Conservation (phyloP, 2,888 invertebrate species). For the Standfussiana lucernea region DNA sequence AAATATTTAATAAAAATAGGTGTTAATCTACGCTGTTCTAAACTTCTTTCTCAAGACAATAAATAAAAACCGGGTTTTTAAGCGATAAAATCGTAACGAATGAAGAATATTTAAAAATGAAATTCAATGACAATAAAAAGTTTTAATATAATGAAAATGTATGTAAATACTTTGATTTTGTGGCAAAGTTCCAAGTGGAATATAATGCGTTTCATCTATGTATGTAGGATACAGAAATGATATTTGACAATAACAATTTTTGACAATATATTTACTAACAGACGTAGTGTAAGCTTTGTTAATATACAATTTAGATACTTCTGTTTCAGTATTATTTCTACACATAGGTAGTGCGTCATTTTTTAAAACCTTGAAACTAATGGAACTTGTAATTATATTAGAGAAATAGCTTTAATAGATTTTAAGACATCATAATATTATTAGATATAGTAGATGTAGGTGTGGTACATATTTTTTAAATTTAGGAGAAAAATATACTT, state of each 20-base stretch:
- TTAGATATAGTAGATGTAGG: conserved; percentile 68
- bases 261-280: conserved; percentile 75
- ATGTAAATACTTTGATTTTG: conserved; percentile 3
- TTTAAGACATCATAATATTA: conserved; percentile 73
- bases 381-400: conserved; percentile 76
- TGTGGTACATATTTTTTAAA: conserved; percentile 67
- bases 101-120: conserved; percentile 20
- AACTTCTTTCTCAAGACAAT: conserved; percentile 65
- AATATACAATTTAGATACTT: conserved; percentile 64
- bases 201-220: not conserved
- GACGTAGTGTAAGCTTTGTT: conserved; percentile 68
- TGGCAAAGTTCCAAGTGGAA: conserved; percentile 2
- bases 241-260: conserved; percentile 72
- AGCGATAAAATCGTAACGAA: conserved; percentile 59
- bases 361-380: conserved; percentile 49
- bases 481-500: conserved; percentile 60
- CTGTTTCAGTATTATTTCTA: conserved; percentile 60
- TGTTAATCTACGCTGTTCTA: conserved; percentile 59
- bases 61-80: conserved; percentile 43
- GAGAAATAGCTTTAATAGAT: conserved; percentile 89
- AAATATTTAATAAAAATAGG: conserved; percentile 57
- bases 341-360: conserved; percentile 47
- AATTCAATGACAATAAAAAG: conserved; percentile 25
- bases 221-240: conserved; percentile 13
- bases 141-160: conserved; percentile 15